Evolutionary conservation across 2,888 invertebrate species (phyloP), one percentile per base, ranked within the genome.

Genomic region (Acleris cristana): DNA sequence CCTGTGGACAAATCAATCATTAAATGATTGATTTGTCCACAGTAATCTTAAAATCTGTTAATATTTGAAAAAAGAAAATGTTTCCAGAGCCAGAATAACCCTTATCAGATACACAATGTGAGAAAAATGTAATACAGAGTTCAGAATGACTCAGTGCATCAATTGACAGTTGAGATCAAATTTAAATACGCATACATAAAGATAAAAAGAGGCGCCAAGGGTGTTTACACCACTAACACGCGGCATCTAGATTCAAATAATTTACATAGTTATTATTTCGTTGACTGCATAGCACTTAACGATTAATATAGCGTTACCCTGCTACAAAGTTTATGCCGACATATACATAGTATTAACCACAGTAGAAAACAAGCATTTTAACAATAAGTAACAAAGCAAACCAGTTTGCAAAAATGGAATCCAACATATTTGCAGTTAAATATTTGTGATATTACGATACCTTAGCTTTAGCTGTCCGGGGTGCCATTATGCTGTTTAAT

Each of bases 401-500:
- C 81, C 80, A 76, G 83, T 83, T 82, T 74, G 65, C 62, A 67
- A 71, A 71, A 64, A 61, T 66, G 54, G 61, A 74, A 69, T 76
- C 64, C 72, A 69, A 26, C 30, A 65, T 69, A 76, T 73, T 71
- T 72, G 70, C 65, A 54, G 63, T 53, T 69, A 59, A 67, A 60
- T 60, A 64, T 26, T 45, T 12, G 26, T 69, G n/a, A 69, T 72
- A 69, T 61, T 72, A 74, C 68, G 56, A 70, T 91, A 92, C 91
- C 90, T 92, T 91, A 63, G 84, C 74, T 77, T 89, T 91, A 54
- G 82, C 85, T 76, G 88, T 81, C 73, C 87, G 84, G 77, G 90
- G 90, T 72, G 91, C 90, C 91, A 92, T 92, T 77, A 65, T 84
- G 72, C 74, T 71, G 72, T 67, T 70, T 77, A 70, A 73, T 71